Conservation (phyloP, 1,140 invertebrate genomes). For the Daktulosphaira vitifoliae region DNA sequence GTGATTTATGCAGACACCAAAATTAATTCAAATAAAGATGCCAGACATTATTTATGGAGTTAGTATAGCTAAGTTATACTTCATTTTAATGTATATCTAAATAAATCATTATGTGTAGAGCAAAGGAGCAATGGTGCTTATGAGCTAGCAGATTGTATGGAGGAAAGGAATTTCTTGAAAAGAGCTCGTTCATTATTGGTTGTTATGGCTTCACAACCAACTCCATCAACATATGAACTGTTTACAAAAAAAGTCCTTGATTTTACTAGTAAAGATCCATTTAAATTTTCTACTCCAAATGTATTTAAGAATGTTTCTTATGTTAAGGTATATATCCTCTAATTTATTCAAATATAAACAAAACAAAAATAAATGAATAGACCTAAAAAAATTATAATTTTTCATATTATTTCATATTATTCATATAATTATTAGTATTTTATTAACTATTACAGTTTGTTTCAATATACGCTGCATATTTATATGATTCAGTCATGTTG, state of each 20-base stretch:
- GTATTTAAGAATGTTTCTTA: conserved; percentile 41
- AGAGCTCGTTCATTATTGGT: conserved; percentile 72
- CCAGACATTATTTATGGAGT: conserved; percentile 82
- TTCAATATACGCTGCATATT: conserved; percentile 86
- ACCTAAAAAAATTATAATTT: too few species aligned
- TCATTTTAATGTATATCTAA: too few species aligned
- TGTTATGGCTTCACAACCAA: conserved; percentile 70
- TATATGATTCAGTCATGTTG: conserved; percentile 89
- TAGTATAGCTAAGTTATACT: conserved; percentile 45
- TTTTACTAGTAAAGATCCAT: conserved; percentile 67
- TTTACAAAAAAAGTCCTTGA: conserved; percentile 67
- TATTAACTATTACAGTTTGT: conserved; percentile 56
- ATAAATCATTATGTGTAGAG: too few species aligned
- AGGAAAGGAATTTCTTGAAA: conserved; percentile 55
- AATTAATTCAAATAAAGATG: conserved; percentile 65
- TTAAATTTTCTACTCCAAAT: conserved; percentile 57
- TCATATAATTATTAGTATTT: not conserved
- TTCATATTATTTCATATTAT: too few species aligned
- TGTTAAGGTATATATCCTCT: not conserved
- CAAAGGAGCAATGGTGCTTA: not conserved
- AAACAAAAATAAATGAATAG: too few species aligned
- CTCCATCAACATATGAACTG: conserved; percentile 55
- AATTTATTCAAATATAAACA: too few species aligned
- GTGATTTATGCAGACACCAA: conserved; percentile 90
- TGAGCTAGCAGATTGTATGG: conserved; percentile 35